Conservation (phyloP, 2,113 vertebrate species). For the Eptatretus burgeri region DNA sequence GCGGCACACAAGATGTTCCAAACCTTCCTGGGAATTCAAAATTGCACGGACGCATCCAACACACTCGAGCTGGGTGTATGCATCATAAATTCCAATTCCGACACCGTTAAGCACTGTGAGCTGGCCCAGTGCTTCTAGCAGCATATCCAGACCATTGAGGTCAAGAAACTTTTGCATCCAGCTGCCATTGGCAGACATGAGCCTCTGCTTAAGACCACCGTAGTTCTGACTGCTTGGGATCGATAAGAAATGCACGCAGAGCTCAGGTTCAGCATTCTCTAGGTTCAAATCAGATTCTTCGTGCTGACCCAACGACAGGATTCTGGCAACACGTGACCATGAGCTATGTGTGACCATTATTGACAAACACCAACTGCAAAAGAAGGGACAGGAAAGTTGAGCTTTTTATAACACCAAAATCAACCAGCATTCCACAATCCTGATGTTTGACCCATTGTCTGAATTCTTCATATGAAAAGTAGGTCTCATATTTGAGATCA, state of each 20-base stretch:
- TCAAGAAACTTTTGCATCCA: constrained; percentile 98
- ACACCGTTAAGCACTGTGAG: neutral
- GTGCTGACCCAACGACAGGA: no score
- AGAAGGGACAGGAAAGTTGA: no score
- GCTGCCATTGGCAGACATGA: constrained; percentile 45
- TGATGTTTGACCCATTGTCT: no score
- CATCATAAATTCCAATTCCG: constrained; percentile 27
- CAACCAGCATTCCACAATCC: no score
- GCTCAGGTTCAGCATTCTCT: constrained; percentile 62
- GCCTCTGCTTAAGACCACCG: constrained; percentile 53
- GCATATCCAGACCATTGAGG: constrained; percentile 57
- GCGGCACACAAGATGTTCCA: constrained; percentile 69
- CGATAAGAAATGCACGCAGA: constrained; percentile 78
- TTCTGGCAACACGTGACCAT: no score
- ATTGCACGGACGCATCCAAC: constrained; percentile 63
- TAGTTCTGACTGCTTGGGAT: constrained; percentile 81
- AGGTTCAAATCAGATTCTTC: constrained; percentile 21
- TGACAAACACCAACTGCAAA: no score
- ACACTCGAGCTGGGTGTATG: constrained; percentile 76
- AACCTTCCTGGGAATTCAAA: constrained; percentile 63
- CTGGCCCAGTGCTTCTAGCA: constrained; percentile 65
- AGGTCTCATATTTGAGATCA: no score
- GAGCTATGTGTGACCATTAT: no score
- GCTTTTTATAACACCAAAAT: no score
- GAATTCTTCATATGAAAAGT: no score